Evolutionary conservation across 2,888 invertebrate species (phyloP).

Genomic region (Spodoptera littoralis): DNA sequence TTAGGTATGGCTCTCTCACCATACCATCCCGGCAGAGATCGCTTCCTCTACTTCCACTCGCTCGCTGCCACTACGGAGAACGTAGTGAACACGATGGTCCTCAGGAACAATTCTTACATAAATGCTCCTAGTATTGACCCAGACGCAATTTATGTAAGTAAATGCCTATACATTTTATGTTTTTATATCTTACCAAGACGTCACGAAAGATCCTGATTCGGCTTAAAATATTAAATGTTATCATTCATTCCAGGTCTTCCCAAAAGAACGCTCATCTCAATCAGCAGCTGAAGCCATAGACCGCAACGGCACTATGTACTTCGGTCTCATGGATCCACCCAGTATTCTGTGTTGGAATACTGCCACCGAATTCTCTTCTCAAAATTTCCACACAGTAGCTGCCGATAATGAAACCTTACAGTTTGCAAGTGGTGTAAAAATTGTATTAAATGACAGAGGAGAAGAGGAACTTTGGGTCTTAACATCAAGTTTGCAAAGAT

Average conservation of each 20-base stretch:
- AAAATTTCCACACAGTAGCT: slow-evolving; percentile 87
- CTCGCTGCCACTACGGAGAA: slow-evolving; percentile 91
- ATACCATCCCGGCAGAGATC: slow-evolving; percentile 67
- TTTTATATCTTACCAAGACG: too few species aligned
- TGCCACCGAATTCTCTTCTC: slow-evolving; percentile 87
- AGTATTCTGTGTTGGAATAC: slow-evolving; percentile 93
- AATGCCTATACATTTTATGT: not conserved
- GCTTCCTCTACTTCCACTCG: slow-evolving; percentile 91
- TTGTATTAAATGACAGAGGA: slow-evolving; percentile 87
- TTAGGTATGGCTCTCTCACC: slow-evolving; percentile 92
- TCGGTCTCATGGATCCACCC: slow-evolving; percentile 91
- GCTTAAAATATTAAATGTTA: not conserved
- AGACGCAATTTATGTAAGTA: slow-evolving; percentile 86
- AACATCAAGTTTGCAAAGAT: slow-evolving; percentile 92
- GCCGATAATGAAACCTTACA: slow-evolving; percentile 90
- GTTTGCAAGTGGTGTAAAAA: slow-evolving; percentile 92
- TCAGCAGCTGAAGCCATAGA: slow-evolving; percentile 93
- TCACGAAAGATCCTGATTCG: too few species aligned
- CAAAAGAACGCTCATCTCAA: slow-evolving; percentile 90
- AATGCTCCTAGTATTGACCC: slow-evolving; percentile 83
- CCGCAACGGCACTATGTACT: slow-evolving; percentile 91
- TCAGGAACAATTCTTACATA: slow-evolving; percentile 89
- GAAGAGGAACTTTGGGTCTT: slow-evolving; percentile 91
- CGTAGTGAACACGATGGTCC: slow-evolving; percentile 89
- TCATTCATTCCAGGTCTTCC: slow-evolving; percentile 79